A percentile compares a stretch with the other conserved stretches of the same genome.
phyloP scores from a whole-genome alignment of 2,888 invertebrate species.

The Anoplius nigerrimus region DNA sequence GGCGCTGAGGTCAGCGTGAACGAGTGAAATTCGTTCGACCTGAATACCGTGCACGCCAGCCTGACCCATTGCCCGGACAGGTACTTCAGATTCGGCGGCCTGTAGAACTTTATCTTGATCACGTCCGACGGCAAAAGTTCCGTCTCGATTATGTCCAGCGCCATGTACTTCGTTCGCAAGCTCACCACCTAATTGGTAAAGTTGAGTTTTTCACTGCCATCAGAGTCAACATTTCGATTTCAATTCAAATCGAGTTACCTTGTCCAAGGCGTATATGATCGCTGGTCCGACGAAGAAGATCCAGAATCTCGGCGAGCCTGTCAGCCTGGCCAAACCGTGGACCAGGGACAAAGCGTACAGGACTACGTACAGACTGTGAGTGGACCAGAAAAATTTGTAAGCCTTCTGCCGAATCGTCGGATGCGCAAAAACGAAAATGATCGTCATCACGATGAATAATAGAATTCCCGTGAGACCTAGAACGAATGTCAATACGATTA shows the following conservation, averaged over 20 bases:
- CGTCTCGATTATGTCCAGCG: constrained; percentile 94
- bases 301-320: constrained; percentile 95
- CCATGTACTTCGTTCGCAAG: constrained; percentile 92
- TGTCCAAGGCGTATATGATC: constrained; percentile 91
- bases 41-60: constrained; percentile 92
- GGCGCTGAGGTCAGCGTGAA: constrained; percentile 97
- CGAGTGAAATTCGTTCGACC: constrained; percentile 93
- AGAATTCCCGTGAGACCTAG: constrained; percentile 90
- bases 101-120: constrained; percentile 94
- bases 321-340: constrained; percentile 93
- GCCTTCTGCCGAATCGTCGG: constrained; percentile 94
- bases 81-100: constrained; percentile 96
- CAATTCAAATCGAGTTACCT: no score
- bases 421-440: constrained; percentile 97
- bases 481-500: not conserved
- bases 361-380: constrained; percentile 91
- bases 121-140: constrained; percentile 95
- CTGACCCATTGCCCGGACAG: constrained; percentile 96
- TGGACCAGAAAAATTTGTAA: constrained; percentile 96
- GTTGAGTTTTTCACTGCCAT: no score
- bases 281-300: constrained; percentile 95
- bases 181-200: constrained; percentile 84
- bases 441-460: constrained; percentile 92
- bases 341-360: constrained; percentile 91
- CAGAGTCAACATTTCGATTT: no score